Base-by-base conservation (phyloP, 2,113 vertebrate genomes). In the Arothron firmamentum region DNA sequence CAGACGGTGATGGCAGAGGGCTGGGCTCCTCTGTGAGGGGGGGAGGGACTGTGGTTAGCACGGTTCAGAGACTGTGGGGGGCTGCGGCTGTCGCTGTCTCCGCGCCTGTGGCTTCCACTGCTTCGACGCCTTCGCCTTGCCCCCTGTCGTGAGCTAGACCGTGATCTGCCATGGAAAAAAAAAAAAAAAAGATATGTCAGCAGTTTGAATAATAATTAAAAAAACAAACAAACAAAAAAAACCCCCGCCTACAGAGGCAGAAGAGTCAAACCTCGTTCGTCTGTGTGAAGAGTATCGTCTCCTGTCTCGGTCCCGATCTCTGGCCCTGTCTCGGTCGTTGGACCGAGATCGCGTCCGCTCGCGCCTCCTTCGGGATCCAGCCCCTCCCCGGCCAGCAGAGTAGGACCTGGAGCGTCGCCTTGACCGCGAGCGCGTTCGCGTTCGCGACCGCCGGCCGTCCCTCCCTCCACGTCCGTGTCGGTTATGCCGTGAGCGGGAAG, bases 61-160 rank as follows among this genome's bases (percentile, higher is more conserved):
- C 79, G 91, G 0, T 51, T 66, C n/a, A 88, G 90, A 23, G 94
- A 93, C 51, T 52, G 87, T 20, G 92, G 92, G 43, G 88, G 88
- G 78, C 94, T 96, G 67, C 80, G 91, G 53, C 90, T 93, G 67
- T 67, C 82, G 47, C 92, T 92, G 76, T 92, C 93, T 0, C 66
- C 90, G 16, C 85, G 90, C 67, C 70, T 79, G 75, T 67, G 89
- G 73, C 55, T 87, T 75, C 59, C 90, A 60, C 55, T 74, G 85
- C 79, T 84, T 2, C 84, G 88, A 34, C 90, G 88, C 0, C 92
- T 88, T 46, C 92, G 87, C 13, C 91, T 91, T 17, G 83, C 92
- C 49, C 81, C 90, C 0, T 94, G 94, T 28, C 93, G 88, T 6
- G 94, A 96, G 51, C 86, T 91, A 50, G 93, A 95, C 52, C 92